Base-by-base conservation (phyloP, 2,888 invertebrate genomes). In the Odontothrips loti region DNA sequence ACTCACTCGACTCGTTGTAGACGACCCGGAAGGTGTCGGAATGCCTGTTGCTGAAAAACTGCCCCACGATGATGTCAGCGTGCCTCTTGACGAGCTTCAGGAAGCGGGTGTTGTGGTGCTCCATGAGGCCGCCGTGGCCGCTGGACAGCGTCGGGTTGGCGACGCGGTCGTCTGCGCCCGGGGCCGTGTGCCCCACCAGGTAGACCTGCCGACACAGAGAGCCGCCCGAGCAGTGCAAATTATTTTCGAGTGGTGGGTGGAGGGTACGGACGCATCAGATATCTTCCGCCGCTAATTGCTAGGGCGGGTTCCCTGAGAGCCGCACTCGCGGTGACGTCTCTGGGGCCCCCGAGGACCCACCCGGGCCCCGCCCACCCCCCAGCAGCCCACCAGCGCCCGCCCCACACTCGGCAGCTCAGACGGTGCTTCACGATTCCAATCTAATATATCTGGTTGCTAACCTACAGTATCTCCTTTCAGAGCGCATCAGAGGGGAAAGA, bases 31-130 rank as follows among this genome's bases (percentile, higher is more conserved):
- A 97, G 0, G 95, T 95, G 87, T 97, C 97, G 80, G 96, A 95
- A 88, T 97, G 97, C 83, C 95, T 90, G 86, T 97, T 96, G 9
- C 96, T 97, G 86, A 96, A 97, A 89, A 97, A 96, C 88, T 97
- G 96, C 34, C 96, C 96, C 47, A 94, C 93, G 84, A 97, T 96
- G 85, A 95, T 93, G 85, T 92, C 91, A 51, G 95, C 91, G 86
- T 93, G 93, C 83, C 91, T 91, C 23, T 93, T 90, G n/a, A 96
- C 92, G 83, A 93, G 88, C 82, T 92, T 90, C 82, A 96, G 88
- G 86, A 95, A 96, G 83, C 91, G 91, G 63, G 90, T 90, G 88
- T 96, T 96, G 86, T 95, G 94, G 84, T 92, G 91, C 80, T 93
- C 91, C 27, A 93, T 91, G 87, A 90, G 93, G 80, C 91, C 90